These are phyloP conservation scores for Dermatophagoides farinae DNA, from an alignment of 1,140 invertebrate species.

Conservation along the genomic window DNA sequence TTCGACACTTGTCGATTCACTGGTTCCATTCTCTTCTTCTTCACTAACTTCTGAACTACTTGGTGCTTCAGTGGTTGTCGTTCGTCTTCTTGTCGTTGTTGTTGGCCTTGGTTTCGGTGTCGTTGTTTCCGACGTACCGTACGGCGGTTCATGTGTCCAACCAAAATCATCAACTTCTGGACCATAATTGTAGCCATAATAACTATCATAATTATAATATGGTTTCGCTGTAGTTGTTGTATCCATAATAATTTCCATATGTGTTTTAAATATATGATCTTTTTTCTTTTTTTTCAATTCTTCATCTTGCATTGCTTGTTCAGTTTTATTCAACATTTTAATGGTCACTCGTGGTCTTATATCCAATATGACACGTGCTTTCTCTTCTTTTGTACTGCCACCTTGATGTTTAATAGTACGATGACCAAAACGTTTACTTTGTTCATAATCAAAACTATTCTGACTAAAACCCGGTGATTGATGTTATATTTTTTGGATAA, in stretches of 20 bases:
- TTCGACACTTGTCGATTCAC: not conserved
- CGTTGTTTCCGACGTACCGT: not conserved
- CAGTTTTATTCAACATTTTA: not conserved
- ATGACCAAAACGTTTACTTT: slow-evolving; percentile 6
- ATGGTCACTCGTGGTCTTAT: slow-evolving; percentile 6
- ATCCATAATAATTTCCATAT: not conserved
- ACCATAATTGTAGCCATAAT: not conserved
- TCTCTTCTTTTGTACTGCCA: slow-evolving; percentile 11
- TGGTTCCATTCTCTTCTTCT: not conserved
- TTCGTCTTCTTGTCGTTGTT: slow-evolving; percentile 1
- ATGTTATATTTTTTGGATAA: slow-evolving; percentile 2
- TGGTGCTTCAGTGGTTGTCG: slow-evolving; percentile 8
- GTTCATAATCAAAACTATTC: slow-evolving; percentile 2
- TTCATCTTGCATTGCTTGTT: not conserved
- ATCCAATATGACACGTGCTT: not conserved
- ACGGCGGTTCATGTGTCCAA: not conserved
- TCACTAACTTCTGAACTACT: not conserved
- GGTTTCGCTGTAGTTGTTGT: not conserved
- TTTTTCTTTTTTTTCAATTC: slow-evolving; percentile 1
- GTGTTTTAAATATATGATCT: slow-evolving; percentile 8
- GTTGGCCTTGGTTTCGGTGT: not conserved
- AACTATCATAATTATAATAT: not conserved
- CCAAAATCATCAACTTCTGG: not conserved
- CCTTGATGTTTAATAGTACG: not conserved
- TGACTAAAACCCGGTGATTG: not conserved